Percentiles rank a stretch among this genome's conserved stretches.
These are phyloP conservation scores for Pteronura brasiliensis DNA, from an alignment of 2,113 vertebrate species.

Conservation along the genomic window DNA sequence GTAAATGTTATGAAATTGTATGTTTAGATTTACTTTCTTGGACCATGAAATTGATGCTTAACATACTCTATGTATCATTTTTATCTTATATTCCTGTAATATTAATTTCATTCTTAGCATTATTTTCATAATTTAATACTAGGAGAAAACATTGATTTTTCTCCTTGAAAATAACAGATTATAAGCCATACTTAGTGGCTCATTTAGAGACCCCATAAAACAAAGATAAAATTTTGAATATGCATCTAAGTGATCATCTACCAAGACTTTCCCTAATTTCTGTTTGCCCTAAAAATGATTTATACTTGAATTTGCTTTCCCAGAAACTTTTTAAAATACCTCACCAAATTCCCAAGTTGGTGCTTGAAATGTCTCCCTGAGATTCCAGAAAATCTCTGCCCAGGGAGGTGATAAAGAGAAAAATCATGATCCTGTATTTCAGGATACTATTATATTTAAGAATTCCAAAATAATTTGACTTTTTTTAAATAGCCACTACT, in stretches of 20 bases:
- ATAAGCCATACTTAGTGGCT: background rate
- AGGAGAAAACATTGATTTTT: background rate
- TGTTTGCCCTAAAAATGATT: background rate
- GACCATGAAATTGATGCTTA: background rate
- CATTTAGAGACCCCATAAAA: background rate
- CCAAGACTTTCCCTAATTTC: background rate
- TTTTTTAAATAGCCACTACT: background rate
- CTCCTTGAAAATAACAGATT: background rate
- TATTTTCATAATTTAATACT: constrained; percentile 1
- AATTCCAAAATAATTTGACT: background rate
- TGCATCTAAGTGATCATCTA: background rate
- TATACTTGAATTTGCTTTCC: background rate
- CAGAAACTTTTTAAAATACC: background rate
- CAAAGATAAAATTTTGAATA: background rate
- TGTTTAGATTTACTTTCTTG: background rate
- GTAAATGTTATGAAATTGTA: background rate
- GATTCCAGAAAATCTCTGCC: background rate
- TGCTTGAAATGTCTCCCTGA: background rate
- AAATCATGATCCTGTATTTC: background rate
- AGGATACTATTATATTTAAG: background rate
- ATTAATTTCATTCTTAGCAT: background rate
- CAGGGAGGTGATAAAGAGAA: background rate
- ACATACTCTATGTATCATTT: background rate
- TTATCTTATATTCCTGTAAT: background rate
- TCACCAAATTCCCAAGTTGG: background rate